A percentile compares a stretch with the other conserved stretches of the same genome.
Evolutionary conservation across 2,888 invertebrate genomes (phyloP).

Genomic region (Hesperia comma): DNA sequence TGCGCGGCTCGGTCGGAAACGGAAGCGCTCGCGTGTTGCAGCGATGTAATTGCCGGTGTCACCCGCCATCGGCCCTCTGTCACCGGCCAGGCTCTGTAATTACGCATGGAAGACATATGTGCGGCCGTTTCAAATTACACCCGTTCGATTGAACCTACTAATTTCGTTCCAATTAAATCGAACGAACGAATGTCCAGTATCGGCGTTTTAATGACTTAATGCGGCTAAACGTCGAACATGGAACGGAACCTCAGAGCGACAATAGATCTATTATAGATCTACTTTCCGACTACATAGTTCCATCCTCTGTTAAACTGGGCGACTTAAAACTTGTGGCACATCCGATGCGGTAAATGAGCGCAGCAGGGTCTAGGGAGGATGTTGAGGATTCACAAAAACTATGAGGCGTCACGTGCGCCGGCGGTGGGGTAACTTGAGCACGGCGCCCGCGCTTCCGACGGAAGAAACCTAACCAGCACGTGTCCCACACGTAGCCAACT

Average conservation of each 20-base stretch:
- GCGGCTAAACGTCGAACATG: not conserved
- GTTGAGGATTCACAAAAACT: constrained; percentile 58
- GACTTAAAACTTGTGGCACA: not conserved
- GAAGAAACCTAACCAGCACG: constrained; percentile 63
- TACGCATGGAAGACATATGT: constrained; percentile 60
- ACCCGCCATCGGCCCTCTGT: constrained; percentile 49
- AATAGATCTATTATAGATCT: not conserved
- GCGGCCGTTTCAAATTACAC: constrained; percentile 54
- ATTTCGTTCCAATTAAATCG: constrained; percentile 16
- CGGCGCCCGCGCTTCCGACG: constrained; percentile 68
- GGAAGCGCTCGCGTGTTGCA: constrained; percentile 75
- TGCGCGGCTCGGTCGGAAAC: constrained; percentile 69
- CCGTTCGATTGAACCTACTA: constrained; percentile 25
- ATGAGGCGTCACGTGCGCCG: constrained; percentile 66
- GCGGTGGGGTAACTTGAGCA: constrained; percentile 59
- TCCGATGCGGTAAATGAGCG: constrained; percentile 14
- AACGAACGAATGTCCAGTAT: constrained; percentile 4
- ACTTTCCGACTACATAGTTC: not conserved
- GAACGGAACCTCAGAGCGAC: constrained; percentile 1
- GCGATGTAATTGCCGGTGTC: constrained; percentile 70
- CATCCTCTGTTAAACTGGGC: not conserved
- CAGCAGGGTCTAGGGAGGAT: constrained; percentile 50
- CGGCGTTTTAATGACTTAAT: constrained; percentile 5
- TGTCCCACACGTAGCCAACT: constrained; percentile 45
- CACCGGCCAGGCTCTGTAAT: constrained; percentile 47